Evolutionary conservation across 2,888 invertebrate species (phyloP).

Genomic region (Calameuta idolon): DNA sequence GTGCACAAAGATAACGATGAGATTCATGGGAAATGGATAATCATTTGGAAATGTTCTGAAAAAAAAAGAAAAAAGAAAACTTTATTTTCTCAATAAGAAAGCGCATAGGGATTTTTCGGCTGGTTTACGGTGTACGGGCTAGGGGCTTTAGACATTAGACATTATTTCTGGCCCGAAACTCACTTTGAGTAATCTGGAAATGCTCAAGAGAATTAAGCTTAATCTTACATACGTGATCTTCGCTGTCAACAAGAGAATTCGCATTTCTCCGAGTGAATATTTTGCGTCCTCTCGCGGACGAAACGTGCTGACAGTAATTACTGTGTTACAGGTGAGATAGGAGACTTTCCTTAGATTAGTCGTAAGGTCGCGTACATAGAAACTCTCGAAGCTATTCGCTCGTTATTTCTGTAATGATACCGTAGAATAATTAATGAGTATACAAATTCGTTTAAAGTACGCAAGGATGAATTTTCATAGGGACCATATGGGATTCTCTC

Average conservation of each 20-base stretch:
- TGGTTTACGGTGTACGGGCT: background rate
- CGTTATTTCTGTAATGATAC: background rate
- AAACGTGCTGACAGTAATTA: background rate
- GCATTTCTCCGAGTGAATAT: background rate
- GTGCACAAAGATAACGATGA: background rate
- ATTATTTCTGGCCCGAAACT: background rate
- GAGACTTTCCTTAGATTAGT: background rate
- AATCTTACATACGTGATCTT: slow-evolving; percentile 15
- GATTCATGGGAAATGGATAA: background rate
- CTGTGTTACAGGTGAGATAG: background rate
- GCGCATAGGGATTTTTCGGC: background rate
- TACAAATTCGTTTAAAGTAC: background rate
- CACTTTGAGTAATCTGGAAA: background rate
- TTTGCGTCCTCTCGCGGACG: background rate
- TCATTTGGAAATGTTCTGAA: background rate
- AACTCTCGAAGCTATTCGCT: background rate
- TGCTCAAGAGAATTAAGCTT: background rate
- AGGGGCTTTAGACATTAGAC: background rate
- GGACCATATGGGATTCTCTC: background rate
- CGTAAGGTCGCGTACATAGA: background rate
- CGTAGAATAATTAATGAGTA: background rate
- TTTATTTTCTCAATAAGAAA: background rate
- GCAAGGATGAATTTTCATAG: background rate
- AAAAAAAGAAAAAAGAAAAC: background rate
- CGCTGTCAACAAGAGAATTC: slow-evolving; percentile 21